Conservation (phyloP, 2,113 vertebrate species). For the Muscicapa adusta region DNA sequence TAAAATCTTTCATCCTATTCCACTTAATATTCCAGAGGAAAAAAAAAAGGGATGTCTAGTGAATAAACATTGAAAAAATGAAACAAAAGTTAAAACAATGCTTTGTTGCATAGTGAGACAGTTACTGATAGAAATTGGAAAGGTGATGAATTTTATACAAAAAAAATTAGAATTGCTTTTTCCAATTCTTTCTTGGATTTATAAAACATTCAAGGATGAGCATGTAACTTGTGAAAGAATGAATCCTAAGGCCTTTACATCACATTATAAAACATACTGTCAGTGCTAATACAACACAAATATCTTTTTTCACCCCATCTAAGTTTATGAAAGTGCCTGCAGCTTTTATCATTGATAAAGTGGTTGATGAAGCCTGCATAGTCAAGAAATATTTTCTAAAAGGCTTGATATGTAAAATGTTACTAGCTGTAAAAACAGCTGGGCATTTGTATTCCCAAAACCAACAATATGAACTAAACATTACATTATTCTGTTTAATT, state of each 20-base stretch:
- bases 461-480: conserved; percentile 30
- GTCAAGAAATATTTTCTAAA: conserved; percentile 15
- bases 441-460: conserved; percentile 46
- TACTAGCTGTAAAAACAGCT: conserved; percentile 51
- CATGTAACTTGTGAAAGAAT: conserved; percentile 5
- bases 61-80: fast-evolving
- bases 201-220: conserved; percentile 12
- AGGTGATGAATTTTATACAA: neutral
- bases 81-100: neutral
- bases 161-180: neutral
- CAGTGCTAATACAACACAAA: conserved; percentile 28
- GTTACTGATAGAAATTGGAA: neutral
- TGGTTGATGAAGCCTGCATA: neutral
- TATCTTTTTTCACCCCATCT: conserved; percentile 19
- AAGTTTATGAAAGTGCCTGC: conserved; percentile 9
- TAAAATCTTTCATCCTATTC: neutral
- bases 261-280: conserved; percentile 55
- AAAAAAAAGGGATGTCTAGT: neutral
- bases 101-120: neutral
- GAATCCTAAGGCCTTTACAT: conserved; percentile 40
- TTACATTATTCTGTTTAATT: conserved; percentile 39
- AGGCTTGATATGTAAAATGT: conserved; percentile 2
- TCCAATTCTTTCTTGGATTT: neutral
- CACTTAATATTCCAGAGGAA: neutral
- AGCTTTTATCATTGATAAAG: conserved; percentile 39